Evolutionary conservation across 2,113 vertebrate genomes (phyloP).

Genomic region (Pituophis catenifer): DNA sequence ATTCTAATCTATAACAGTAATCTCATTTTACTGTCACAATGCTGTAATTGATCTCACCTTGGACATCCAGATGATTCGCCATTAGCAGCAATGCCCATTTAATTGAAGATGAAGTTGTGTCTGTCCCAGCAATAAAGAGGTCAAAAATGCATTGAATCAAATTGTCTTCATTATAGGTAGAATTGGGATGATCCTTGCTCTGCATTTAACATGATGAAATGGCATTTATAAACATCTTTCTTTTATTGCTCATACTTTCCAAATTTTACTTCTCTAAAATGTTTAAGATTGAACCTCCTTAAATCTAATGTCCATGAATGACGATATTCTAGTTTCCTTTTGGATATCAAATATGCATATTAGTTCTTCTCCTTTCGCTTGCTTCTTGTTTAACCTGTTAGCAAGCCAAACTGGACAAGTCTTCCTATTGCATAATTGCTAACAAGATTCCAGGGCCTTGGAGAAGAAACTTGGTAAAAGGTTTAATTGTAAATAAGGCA

Average conservation of each 20-base stretch:
- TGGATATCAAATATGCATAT: neutral
- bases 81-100: neutral
- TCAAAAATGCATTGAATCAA: neutral
- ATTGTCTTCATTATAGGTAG: conserved; percentile 11
- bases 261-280: neutral
- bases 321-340: neutral
- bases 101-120: neutral
- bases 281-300: neutral
- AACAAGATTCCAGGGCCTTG: neutral
- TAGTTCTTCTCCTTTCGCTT: neutral
- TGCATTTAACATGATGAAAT: neutral
- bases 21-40: neutral
- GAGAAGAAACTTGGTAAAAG: neutral
- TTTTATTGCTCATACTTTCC: neutral
- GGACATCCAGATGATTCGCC: neutral
- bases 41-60: neutral
- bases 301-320: neutral
- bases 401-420: neutral
- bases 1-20: neutral
- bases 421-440: neutral
- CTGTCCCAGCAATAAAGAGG: conserved; percentile 15
- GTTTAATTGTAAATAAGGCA: neutral
- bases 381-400: neutral
- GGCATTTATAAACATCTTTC: neutral
- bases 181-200: conserved; percentile 3